Base-by-base conservation (phyloP, 2,797 vertebrate species). In the Artibeus jamaicensis region DNA sequence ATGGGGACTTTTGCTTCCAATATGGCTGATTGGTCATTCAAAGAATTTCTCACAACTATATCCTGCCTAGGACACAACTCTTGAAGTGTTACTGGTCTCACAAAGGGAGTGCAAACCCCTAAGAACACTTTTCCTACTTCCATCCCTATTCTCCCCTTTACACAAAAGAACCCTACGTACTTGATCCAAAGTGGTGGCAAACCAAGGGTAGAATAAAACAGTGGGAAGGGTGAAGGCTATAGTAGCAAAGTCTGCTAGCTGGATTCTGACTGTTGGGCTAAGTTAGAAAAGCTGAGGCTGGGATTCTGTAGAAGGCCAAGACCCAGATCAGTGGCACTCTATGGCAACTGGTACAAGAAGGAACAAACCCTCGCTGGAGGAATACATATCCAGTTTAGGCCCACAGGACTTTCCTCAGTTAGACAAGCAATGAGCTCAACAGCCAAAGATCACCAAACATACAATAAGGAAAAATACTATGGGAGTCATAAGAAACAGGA, bases 391-490 rank as follows among this genome's bases (percentile, higher is more conserved):
- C 44, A 86, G 26, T 53, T 67, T 50, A 94, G 76, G 21, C 21
- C 57, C 44, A 73, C 1, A 53, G 6, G 42, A 74, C 76, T 70
- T 92, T 22, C 65, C 83, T 15, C 67, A 46, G 91, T 62, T 73
- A 50, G 55, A 93, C 24, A 95, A 89, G 78, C 68, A 92, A 92
- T 37, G 42, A 86, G 8, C 19, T 89, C 42, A 73, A 65, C 93
- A 96, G 77, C 86, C 62, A 85, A 89, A 97, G 67, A 76, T 65
- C 32, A 95, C 55, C 42, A 86, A 86, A 95, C 44, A 68, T 22
- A 82, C 3, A 67, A 57, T 92, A 91, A 93, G 16, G 46, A 46
- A 95, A 97, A 62, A n/a, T 90, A 71, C 34, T 42, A 67, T 46
- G 24, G 1, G 59, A 92, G 37, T 68, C 73, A 92, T 71, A 68